Percentiles rank a stretch among this genome's conserved stretches.
Conservation (phyloP, 2,797 vertebrate species). For the Lutjanus campechanus region DNA sequence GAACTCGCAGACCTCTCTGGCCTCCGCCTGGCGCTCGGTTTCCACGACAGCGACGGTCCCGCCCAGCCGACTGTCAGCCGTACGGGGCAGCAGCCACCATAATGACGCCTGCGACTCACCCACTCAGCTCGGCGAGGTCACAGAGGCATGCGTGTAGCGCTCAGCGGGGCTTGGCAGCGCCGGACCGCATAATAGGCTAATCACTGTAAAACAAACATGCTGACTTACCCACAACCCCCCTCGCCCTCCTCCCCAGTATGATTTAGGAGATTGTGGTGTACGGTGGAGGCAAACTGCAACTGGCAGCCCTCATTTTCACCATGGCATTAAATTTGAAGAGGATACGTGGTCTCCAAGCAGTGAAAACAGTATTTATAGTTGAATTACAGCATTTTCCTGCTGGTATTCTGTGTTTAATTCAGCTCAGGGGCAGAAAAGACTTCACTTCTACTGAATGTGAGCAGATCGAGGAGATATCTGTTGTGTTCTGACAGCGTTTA, state of each 20-base stretch:
- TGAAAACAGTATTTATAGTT: slow-evolving; percentile 24
- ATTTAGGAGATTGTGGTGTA: slow-evolving; percentile 52
- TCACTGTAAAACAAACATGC: slow-evolving; percentile 66
- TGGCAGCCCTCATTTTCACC: slow-evolving; percentile 17
- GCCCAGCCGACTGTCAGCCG: slow-evolving; percentile 14
- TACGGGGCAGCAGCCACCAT: slow-evolving; percentile 6
- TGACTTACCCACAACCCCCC: slow-evolving; percentile 31
- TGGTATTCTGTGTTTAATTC: not conserved
- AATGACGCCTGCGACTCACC: slow-evolving; percentile 37
- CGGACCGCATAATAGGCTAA: slow-evolving; percentile 59
- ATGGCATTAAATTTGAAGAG: slow-evolving; percentile 40
- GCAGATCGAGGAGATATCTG: no score
- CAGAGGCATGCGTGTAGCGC: slow-evolving; percentile 39
- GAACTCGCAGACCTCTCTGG: slow-evolving; percentile 41
- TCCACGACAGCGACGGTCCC: slow-evolving; percentile 19
- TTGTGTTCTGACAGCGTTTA: not conserved
- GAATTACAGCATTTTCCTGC: slow-evolving; percentile 11
- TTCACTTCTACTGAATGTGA: not conserved
- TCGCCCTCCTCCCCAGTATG: slow-evolving; percentile 2
- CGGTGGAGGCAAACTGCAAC: slow-evolving; percentile 29
- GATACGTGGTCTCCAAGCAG: slow-evolving; percentile 19
- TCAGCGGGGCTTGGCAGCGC: slow-evolving; percentile 44
- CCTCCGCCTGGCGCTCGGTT: not conserved
- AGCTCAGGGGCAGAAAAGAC: not conserved
- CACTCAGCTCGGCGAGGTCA: slow-evolving; percentile 48